These are phyloP conservation scores for Plemyria rubiginata DNA, from an alignment of 2,888 invertebrate species.

Conservation along the genomic window DNA sequence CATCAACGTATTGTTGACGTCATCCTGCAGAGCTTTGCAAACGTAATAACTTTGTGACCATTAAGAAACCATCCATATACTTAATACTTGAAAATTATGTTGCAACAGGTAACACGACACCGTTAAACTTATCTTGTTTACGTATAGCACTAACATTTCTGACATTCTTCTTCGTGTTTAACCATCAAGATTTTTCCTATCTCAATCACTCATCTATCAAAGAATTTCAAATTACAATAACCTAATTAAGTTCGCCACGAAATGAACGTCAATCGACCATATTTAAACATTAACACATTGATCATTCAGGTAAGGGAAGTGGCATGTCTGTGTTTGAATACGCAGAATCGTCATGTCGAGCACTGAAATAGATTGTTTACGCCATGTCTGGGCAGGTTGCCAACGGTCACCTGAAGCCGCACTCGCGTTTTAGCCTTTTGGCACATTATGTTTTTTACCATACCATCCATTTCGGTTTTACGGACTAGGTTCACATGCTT, in stretches of 20 bases:
- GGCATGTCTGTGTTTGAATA: conserved; percentile 60
- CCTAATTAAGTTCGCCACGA: conserved; percentile 6
- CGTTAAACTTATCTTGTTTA: no score
- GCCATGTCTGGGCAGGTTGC: conserved; percentile 74
- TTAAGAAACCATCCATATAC: background rate
- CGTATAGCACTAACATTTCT: no score
- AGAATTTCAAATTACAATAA: background rate
- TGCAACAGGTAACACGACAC: background rate
- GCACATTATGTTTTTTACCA: conserved; percentile 73
- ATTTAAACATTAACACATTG: conserved; percentile 37
- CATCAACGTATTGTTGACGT: conserved; percentile 11
- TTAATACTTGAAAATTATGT: background rate
- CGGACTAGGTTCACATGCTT: conserved; percentile 5
- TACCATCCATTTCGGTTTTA: conserved; percentile 45
- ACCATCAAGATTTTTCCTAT: no score
- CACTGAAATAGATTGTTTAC: conserved; percentile 84
- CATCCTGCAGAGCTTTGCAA: conserved; percentile 13
- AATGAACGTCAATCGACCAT: conserved; percentile 27
- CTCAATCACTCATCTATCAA: no score
- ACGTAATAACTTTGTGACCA: background rate
- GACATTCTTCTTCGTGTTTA: no score
- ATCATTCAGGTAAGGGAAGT: conserved; percentile 50
- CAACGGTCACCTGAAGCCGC: conserved; percentile 76
- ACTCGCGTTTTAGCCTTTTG: conserved; percentile 79
- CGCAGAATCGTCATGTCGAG: conserved; percentile 67